Evolutionary conservation across 2,888 invertebrate species (phyloP), one percentile per base, ranked within the genome.

Genomic region (Coecobrya sp.): DNA sequence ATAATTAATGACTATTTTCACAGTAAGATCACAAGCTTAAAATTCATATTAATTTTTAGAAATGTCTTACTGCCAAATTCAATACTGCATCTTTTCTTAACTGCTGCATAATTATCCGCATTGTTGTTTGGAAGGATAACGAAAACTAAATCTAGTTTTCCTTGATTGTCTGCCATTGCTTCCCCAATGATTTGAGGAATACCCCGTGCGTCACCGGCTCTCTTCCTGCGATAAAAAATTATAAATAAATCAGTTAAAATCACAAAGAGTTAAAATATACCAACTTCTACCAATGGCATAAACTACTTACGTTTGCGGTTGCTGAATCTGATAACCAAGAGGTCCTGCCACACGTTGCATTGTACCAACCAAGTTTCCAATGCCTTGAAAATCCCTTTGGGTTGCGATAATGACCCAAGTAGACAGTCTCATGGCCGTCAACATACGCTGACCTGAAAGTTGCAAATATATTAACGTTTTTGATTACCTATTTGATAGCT

Each of bases 61-160:
- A n/a, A n/a, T n/a, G n/a, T n/a, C 93, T 91, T 88, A 94, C 93
- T 91, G 76, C 94, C 93, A 59, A 65, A 90, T 11, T 94, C 91
- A 4, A 94, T 82, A 13, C 89, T 89, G 59, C 96, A 82, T 95
- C 95, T 94, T 94, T 96, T 96, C 95, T 96, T 96, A 86, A 96
- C 95, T n/a, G 96, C 96, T 95, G 96, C 96, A 94, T 96, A 96
- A 5, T 96, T 95, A 81, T 96, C 96, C 91, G 96, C 96, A 89
- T 95, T 95, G 94, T 96, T 96, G 84, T 95, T 96, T 0, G 96
- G 95, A 1, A 96, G 95, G 13, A 96, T 94, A 49, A 95, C 95
- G 70, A 96, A 95, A 0, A 96, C 95, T 93, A 96, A 95, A 93
- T 96, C 95, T 2, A 95, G 95, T 0, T 93, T 49, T 3, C 73